phyloP scores from a whole-genome alignment of 1,140 invertebrate genomes.

The Drosophila pallidifrons region DNA sequence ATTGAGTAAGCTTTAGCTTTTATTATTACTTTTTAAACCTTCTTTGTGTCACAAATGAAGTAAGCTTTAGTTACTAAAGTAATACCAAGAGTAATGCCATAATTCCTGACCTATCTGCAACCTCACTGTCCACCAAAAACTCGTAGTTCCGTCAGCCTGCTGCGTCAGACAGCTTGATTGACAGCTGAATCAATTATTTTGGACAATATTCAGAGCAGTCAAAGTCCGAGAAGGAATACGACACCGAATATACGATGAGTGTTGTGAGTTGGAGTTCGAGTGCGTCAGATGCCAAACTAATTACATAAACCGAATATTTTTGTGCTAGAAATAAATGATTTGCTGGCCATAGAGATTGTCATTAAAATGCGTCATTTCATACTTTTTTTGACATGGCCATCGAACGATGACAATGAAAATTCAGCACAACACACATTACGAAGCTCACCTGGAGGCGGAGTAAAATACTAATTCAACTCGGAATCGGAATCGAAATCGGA shows the following conservation, averaged over 20 bases:
- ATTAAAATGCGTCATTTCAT: conserved; percentile 67
- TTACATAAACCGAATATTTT: conserved; percentile 57
- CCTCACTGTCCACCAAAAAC: not conserved
- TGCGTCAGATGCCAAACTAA: conserved; percentile 56
- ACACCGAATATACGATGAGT: too few species aligned
- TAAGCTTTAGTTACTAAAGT: too few species aligned
- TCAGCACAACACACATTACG: conserved; percentile 33
- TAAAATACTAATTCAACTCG: not conserved
- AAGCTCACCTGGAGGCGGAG: conserved; percentile 14
- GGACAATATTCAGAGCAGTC: conserved; percentile 33
- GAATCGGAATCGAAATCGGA: not conserved
- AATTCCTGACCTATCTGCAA: not conserved
- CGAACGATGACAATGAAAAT: conserved; percentile 57
- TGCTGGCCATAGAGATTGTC: conserved; percentile 48
- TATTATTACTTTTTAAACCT: too few species aligned
- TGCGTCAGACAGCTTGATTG: conserved; percentile 41
- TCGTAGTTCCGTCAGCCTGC: conserved; percentile 13
- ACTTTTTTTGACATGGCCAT: conserved; percentile 25
- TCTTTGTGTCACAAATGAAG: too few species aligned
- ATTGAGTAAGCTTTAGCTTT: too few species aligned
- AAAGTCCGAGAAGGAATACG: conserved; percentile 8
- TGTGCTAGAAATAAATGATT: conserved; percentile 43
- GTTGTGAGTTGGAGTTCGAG: not conserved
- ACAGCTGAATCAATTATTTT: conserved; percentile 68
- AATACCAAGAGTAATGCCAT: not conserved